Percentiles rank a stretch among this genome's conserved stretches.
Conservation (phyloP, 2,888 invertebrate genomes). For the Coleophora flavipennella region DNA sequence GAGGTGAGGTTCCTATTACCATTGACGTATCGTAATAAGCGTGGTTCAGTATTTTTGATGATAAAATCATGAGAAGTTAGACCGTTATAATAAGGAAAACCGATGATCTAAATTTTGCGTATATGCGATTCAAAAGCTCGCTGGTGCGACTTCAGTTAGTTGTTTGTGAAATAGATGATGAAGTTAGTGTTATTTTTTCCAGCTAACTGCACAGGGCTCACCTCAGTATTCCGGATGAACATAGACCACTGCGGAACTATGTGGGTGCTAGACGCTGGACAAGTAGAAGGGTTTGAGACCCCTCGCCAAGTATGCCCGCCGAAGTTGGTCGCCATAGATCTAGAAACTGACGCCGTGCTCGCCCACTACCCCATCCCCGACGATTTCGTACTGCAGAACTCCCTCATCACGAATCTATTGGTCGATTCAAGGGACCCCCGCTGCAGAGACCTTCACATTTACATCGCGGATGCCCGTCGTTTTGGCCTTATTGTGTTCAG, state of each 20-base stretch:
- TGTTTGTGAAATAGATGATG: too few relatives aligned
- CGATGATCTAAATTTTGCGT: too few relatives aligned
- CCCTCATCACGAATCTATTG: constrained; percentile 78
- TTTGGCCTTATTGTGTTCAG: constrained; percentile 77
- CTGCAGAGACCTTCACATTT: constrained; percentile 77
- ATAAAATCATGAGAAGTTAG: too few relatives aligned
- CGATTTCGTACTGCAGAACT: constrained; percentile 77
- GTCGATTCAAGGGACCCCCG: constrained; percentile 75
- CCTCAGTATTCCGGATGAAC: constrained; percentile 84
- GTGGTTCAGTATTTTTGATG: too few relatives aligned
- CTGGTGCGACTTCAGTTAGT: too few relatives aligned
- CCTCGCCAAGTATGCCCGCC: constrained; percentile 81
- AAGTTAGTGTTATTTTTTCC: constrained; percentile 21
- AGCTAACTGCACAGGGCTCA: constrained; percentile 74
- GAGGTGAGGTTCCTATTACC: too few relatives aligned
- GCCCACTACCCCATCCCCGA: constrained; percentile 77
- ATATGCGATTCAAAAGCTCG: too few relatives aligned
- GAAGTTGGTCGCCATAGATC: constrained; percentile 80
- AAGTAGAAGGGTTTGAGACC: constrained; percentile 77
- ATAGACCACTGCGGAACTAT: constrained; percentile 84
- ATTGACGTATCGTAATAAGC: too few relatives aligned
- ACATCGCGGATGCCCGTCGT: constrained; percentile 80
- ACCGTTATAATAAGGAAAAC: too few relatives aligned
- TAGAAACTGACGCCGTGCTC: constrained; percentile 76
- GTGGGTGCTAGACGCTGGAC: constrained; percentile 87